Percentiles rank a stretch among this genome's conserved stretches.
phyloP scores from a whole-genome alignment of 2,797 vertebrate genomes.

The Chelon labrosus region DNA sequence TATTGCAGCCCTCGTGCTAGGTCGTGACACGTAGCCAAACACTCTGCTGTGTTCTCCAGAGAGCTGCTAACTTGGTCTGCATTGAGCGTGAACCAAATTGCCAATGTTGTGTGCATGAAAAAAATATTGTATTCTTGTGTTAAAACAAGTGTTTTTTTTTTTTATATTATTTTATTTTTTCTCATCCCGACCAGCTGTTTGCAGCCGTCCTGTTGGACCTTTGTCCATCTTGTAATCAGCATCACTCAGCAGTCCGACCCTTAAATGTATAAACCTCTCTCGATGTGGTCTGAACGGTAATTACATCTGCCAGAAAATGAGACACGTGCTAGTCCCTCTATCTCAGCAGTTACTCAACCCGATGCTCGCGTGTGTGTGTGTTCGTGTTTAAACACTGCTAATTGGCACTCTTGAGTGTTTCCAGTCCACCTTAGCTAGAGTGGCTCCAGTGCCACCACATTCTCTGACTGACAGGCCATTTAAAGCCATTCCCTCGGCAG shows the following conservation, averaged over 20 bases:
- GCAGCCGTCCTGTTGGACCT: constrained; percentile 25
- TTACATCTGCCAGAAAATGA: constrained; percentile 67
- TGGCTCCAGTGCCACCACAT: constrained; percentile 46
- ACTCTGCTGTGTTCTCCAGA: constrained; percentile 1
- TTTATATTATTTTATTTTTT: neutral
- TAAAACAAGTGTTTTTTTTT: neutral
- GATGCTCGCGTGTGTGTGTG: constrained; percentile 25
- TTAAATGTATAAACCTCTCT: constrained; percentile 60
- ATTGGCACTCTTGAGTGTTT: constrained; percentile 68
- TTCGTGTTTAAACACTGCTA: constrained; percentile 64
- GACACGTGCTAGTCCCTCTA: constrained; percentile 46
- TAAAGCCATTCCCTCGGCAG: constrained; percentile 42
- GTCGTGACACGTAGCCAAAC: neutral
- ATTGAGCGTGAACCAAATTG: neutral
- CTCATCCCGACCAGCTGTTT: constrained; percentile 34
- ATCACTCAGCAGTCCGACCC: constrained; percentile 56
- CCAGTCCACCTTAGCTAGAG: constrained; percentile 55
- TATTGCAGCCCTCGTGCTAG: no score
- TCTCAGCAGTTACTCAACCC: constrained; percentile 61
- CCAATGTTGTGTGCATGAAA: neutral
- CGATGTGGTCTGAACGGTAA: constrained; percentile 60
- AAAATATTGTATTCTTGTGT: neutral
- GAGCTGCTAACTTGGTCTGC: neutral
- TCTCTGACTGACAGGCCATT: constrained; percentile 49
- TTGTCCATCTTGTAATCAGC: constrained; percentile 54